phyloP scores from a whole-genome alignment of 2,888 invertebrate species.

The Meiosimyza decipiens region DNA sequence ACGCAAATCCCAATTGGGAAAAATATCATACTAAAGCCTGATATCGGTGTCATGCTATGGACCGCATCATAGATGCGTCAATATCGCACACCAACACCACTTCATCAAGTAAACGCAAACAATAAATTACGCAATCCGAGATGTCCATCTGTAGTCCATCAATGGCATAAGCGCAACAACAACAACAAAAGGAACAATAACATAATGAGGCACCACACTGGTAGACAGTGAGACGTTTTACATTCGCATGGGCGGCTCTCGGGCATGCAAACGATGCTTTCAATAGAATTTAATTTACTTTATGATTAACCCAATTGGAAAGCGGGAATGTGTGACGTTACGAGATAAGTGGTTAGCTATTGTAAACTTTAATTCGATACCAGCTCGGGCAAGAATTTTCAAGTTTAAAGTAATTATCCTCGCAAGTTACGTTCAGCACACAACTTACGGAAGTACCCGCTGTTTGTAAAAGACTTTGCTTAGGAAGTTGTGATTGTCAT shows the following conservation, averaged over 20 bases:
- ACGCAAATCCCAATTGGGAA: constrained; percentile 25
- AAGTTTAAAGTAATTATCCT: too few relatives aligned
- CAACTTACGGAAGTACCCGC: too few relatives aligned
- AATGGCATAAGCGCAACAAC: constrained; percentile 18
- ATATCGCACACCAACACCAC: constrained; percentile 49
- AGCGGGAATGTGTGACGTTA: too few relatives aligned
- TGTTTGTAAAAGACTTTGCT: too few relatives aligned
- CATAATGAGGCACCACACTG: constrained; percentile 38
- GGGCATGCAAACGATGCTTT: constrained; percentile 24
- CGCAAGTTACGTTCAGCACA: too few relatives aligned
- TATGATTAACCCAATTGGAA: too few relatives aligned
- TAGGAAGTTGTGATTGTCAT: too few relatives aligned
- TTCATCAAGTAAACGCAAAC: constrained; percentile 56
- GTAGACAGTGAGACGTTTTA: neutral
- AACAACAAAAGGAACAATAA: constrained; percentile 24
- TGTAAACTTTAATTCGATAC: too few relatives aligned
- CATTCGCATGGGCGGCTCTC: neutral
- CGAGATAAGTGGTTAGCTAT: too few relatives aligned
- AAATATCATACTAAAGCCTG: neutral
- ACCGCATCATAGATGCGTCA: constrained; percentile 43
- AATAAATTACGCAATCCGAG: constrained; percentile 65
- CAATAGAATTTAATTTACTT: neutral
- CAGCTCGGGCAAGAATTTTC: too few relatives aligned
- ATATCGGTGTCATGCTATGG: neutral
- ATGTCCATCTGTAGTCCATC: constrained; percentile 50